These are phyloP conservation scores for Porites rus DNA, from an alignment of 92 coral and sea anemone species.

Conservation along the genomic window DNA sequence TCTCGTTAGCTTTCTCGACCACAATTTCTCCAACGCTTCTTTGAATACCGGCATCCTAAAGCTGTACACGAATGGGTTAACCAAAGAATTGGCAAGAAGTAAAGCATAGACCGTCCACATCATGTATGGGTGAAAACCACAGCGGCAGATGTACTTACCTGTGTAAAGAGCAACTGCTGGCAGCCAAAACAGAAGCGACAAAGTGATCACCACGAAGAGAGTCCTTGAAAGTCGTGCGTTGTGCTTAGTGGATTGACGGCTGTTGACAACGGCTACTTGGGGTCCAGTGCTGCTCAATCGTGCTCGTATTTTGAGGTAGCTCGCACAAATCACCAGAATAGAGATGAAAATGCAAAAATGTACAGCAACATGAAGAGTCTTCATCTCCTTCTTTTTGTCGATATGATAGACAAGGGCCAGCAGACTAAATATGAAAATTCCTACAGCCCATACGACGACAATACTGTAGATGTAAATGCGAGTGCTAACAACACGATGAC, in stretches of 20 bases:
- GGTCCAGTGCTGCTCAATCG: background rate
- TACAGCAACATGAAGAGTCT: background rate
- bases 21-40: conserved; percentile 3
- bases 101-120: background rate
- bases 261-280: background rate
- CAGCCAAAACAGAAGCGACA: conserved; percentile 13
- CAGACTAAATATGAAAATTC: background rate
- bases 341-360: background rate
- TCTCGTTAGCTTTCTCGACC: background rate
- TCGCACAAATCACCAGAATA: background rate
- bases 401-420: no score
- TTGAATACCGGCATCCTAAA: conserved; percentile 23
- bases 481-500: no score
- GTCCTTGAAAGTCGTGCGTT: conserved; percentile 4
- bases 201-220: background rate
- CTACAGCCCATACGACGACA: no score
- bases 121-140: no score
- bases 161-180: background rate
- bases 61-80: conserved; percentile 28
- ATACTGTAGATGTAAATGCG: no score
- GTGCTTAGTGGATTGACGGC: background rate
- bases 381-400: background rate
- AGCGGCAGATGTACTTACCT: background rate
- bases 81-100: conserved; percentile 24
- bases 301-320: background rate